These are phyloP conservation scores for Platyura marginata DNA, from an alignment of 1,140 invertebrate genomes.

Conservation along the genomic window DNA sequence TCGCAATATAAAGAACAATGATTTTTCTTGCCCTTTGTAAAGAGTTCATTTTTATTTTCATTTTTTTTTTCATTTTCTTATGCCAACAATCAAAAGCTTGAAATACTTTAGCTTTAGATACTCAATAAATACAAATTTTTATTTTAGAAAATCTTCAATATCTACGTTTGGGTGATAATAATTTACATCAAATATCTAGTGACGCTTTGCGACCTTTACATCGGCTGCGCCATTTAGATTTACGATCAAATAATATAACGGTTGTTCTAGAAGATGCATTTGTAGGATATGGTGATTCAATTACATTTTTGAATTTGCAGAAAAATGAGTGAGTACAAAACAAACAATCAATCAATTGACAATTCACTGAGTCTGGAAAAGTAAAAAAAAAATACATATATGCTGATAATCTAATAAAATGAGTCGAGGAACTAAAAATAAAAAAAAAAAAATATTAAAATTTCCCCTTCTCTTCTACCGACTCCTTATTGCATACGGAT, in stretches of 20 bases:
- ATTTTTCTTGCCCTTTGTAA: not conserved
- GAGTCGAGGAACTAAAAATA: not conserved
- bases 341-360: no score
- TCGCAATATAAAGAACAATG: not conserved
- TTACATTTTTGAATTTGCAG: slow-evolving; percentile 78
- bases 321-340: slow-evolving; percentile 61
- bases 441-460: not conserved
- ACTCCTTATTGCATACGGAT: no score
- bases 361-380: no score
- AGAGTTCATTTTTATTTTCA: not conserved
- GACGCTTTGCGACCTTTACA: slow-evolving; percentile 61
- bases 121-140: not conserved
- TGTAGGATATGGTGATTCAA: slow-evolving; percentile 73
- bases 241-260: slow-evolving; percentile 72
- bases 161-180: slow-evolving; percentile 68
- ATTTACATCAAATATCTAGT: slow-evolving; percentile 62
- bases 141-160: slow-evolving; percentile 68
- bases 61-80: not conserved
- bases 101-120: not conserved
- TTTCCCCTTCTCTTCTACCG: no score
- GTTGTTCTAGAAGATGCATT: slow-evolving; percentile 68
- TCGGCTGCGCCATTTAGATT: slow-evolving; percentile 67
- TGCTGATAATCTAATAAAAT: not conserved
- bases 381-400: not conserved
- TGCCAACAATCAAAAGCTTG: not conserved